These are phyloP conservation scores for Xenus cinereus DNA, from an alignment of 2,113 vertebrate species.

Conservation along the genomic window DNA sequence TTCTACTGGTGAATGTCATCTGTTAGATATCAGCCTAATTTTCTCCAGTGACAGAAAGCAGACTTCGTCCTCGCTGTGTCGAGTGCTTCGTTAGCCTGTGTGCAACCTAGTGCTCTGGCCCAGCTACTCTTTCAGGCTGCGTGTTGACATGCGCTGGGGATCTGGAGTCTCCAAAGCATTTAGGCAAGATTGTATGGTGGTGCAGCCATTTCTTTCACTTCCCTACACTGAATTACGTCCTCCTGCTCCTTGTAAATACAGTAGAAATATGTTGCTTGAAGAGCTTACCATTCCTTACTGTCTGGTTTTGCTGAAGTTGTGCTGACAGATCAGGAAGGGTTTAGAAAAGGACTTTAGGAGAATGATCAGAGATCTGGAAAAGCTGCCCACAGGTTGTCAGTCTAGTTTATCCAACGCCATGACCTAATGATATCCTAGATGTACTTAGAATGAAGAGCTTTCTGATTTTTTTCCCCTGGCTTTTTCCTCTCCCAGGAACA, in stretches of 20 bases:
- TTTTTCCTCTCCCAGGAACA: background rate
- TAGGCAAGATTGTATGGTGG: background rate
- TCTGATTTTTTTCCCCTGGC: background rate
- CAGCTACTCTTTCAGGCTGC: background rate
- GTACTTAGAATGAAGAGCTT: background rate
- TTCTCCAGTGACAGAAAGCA: conserved; percentile 38
- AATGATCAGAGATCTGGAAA: background rate
- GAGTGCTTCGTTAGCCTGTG: background rate
- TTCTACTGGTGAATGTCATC: background rate
- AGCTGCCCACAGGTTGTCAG: background rate
- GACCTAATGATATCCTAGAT: background rate
- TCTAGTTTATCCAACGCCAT: background rate
- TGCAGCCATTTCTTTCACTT: conserved; percentile 10
- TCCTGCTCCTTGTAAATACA: background rate
- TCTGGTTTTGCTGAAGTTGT: background rate
- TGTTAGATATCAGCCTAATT: conserved; percentile 38
- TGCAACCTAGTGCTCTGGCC: background rate
- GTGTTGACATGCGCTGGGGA: conserved; percentile 41
- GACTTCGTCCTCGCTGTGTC: background rate
- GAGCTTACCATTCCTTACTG: background rate
- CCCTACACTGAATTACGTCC: background rate
- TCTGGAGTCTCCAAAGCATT: conserved; percentile 21
- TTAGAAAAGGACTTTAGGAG: background rate
- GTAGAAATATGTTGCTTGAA: background rate
- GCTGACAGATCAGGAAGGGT: background rate